A percentile compares a stretch with the other conserved stretches of the same genome.
These are phyloP conservation scores for Achatina immaculata DNA, from an alignment of 1,140 invertebrate genomes.

Conservation along the genomic window DNA sequence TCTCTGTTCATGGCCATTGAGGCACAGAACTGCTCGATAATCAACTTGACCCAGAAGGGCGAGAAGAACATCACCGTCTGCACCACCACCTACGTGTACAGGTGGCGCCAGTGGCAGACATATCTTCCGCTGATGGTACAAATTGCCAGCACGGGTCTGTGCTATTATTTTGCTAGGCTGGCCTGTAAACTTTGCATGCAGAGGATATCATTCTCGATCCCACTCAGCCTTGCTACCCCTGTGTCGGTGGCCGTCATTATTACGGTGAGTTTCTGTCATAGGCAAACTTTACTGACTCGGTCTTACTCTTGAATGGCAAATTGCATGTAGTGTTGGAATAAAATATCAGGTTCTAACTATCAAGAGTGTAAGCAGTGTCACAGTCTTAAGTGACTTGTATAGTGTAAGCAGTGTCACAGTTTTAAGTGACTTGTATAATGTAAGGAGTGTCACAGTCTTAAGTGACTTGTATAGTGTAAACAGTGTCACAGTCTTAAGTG, in stretches of 20 bases:
- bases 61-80: constrained; percentile 47
- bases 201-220: constrained; percentile 57
- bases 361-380: no score
- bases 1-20: constrained; percentile 38
- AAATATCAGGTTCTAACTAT: no score
- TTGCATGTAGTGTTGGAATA: no score
- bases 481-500: no score
- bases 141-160: constrained; percentile 52
- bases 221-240: constrained; percentile 59
- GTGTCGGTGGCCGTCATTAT: constrained; percentile 53
- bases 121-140: constrained; percentile 54
- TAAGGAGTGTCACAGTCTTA: no score
- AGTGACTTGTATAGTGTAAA: no score
- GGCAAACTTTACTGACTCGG: no score
- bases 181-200: constrained; percentile 68
- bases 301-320: no score
- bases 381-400: no score
- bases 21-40: constrained; percentile 41
- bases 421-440: no score
- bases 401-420: no score
- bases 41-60: constrained; percentile 35
- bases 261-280: constrained; percentile 41
- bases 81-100: constrained; percentile 41
- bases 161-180: constrained; percentile 59
- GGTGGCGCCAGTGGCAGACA: constrained; percentile 46